Conservation (phyloP, 2,113 vertebrate species). For the Synodontis membranacea region DNA sequence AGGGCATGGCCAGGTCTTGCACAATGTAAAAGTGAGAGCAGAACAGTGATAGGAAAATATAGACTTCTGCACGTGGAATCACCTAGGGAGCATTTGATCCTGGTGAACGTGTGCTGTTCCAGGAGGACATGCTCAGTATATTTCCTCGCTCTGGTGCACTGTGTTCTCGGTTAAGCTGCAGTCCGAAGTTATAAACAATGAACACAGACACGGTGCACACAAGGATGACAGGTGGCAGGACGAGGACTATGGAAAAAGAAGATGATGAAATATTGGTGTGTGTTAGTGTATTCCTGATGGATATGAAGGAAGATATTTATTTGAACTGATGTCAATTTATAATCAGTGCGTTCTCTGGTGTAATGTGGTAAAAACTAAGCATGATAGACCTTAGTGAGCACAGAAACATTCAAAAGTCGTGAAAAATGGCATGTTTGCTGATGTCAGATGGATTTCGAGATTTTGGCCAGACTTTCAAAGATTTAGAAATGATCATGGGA, state of each 20-base stretch:
- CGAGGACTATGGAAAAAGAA: constrained; percentile 55
- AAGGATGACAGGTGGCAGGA: constrained; percentile 72
- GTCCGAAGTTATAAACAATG: constrained; percentile 59
- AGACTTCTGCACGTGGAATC: constrained; percentile 55
- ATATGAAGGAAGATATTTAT: constrained; percentile 69
- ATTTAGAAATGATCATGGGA: background rate
- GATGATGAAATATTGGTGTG: constrained; percentile 51
- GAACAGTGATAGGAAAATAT: constrained; percentile 52
- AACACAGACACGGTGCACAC: constrained; percentile 51
- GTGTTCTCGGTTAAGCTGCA: constrained; percentile 58
- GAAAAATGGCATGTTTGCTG: background rate
- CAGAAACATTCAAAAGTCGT: constrained; percentile 60
- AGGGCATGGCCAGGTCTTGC: constrained; percentile 64
- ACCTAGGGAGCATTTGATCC: constrained; percentile 70
- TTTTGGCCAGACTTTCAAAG: background rate
- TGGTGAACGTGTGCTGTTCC: constrained; percentile 59
- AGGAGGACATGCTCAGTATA: constrained; percentile 70
- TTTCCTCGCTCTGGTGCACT: constrained; percentile 51
- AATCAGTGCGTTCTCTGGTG: constrained; percentile 66
- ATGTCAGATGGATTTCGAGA: background rate
- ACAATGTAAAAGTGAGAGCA: constrained; percentile 57
- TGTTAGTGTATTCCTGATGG: constrained; percentile 63
- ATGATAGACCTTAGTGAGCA: constrained; percentile 69
- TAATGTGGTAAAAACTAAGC: constrained; percentile 64
- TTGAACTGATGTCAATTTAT: constrained; percentile 73